Percentiles rank a stretch among this genome's conserved stretches.
Conservation (phyloP, 2,113 vertebrate genomes). For the Lagopus muta region DNA sequence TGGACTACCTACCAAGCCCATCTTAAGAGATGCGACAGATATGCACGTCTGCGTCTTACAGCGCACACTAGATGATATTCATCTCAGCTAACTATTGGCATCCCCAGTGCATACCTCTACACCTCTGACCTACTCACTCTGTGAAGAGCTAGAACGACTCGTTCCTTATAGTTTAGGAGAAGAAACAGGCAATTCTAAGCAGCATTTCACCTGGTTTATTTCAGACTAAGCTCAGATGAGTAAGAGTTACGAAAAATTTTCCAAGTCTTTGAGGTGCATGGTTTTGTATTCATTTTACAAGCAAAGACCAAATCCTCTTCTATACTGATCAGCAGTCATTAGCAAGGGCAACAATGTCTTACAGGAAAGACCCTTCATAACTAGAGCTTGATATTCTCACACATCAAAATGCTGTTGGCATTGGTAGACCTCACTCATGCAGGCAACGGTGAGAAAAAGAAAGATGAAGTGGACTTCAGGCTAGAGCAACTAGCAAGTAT, state of each 20-base stretch:
- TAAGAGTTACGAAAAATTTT: not conserved
- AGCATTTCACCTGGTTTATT: not conserved
- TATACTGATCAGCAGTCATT: not conserved
- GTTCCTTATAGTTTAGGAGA: not conserved
- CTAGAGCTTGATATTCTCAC: not conserved
- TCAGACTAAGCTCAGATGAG: not conserved
- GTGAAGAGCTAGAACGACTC: not conserved
- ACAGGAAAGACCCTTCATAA: not conserved
- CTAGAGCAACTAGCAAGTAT: not conserved
- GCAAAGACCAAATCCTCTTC: not conserved
- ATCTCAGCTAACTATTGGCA: not conserved
- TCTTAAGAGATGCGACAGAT: not conserved
- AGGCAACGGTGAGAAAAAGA: not conserved
- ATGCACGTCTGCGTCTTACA: not conserved
- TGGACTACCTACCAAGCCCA: not conserved
- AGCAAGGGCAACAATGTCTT: not conserved
- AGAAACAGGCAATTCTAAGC: not conserved
- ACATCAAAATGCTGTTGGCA: not conserved
- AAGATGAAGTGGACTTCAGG: not conserved
- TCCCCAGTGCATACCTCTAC: rapidly evolving
- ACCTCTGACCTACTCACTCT: not conserved
- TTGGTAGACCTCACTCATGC: not conserved
- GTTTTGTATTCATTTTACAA: not conserved
- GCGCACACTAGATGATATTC: not conserved
- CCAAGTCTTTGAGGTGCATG: not conserved